Evolutionary conservation across 1,140 invertebrate species (phyloP).

Genomic region (Caerostris extrusa): DNA sequence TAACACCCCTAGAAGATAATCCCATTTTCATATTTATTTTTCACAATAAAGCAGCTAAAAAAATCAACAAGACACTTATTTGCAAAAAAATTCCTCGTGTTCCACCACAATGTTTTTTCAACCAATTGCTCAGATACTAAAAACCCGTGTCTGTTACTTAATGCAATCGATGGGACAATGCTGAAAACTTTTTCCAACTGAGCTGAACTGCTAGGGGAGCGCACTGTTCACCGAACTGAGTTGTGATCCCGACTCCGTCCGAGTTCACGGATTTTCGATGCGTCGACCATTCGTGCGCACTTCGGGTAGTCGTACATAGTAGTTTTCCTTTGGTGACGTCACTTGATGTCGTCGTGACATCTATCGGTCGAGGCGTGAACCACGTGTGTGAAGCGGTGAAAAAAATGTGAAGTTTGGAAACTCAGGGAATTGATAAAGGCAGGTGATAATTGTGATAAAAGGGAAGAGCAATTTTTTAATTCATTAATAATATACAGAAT

Average conservation of each 20-base stretch:
- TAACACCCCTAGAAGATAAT: slow-evolving; percentile 39
- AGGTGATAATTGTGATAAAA: too few species aligned
- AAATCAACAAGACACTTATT: background rate
- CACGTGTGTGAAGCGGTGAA: background rate
- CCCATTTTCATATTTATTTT: slow-evolving; percentile 51
- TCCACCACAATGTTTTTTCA: background rate
- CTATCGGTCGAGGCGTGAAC: slow-evolving; percentile 24
- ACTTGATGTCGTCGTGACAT: slow-evolving; percentile 32
- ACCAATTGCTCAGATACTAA: background rate
- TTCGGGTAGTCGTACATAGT: slow-evolving; percentile 58
- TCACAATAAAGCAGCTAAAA: background rate
- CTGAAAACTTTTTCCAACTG: background rate
- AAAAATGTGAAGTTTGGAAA: background rate
- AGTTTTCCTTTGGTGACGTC: slow-evolving; percentile 50
- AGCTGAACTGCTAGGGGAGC: background rate
- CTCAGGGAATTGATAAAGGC: too few species aligned
- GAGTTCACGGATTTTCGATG: slow-evolving; percentile 68
- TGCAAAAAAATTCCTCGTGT: background rate
- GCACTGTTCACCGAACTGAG: slow-evolving; percentile 2
- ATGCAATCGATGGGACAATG: background rate
- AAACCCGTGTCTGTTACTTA: slow-evolving; percentile 16
- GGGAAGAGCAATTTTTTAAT: too few species aligned
- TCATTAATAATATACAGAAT: too few species aligned
- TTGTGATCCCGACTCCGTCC: slow-evolving; percentile 19
- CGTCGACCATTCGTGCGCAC: slow-evolving; percentile 40